Evolutionary conservation across 2,113 vertebrate genomes (phyloP).

Genomic region (Blennius ocellaris): DNA sequence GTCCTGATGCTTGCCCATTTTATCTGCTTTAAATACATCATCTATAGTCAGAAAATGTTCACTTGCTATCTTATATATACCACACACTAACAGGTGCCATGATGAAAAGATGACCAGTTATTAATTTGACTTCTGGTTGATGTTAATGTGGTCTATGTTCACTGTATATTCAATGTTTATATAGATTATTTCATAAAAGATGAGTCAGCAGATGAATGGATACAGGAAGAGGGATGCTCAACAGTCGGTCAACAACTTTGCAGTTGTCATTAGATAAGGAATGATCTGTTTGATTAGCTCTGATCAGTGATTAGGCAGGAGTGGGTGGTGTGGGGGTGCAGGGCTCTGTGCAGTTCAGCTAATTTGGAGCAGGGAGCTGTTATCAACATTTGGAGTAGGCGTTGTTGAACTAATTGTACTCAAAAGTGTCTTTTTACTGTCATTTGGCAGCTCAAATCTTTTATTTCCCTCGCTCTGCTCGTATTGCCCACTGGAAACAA

Average conservation of each 20-base stretch:
- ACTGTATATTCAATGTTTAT: no score
- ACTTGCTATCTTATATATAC: no score
- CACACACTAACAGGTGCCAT: no score
- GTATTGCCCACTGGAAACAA: conserved; percentile 45
- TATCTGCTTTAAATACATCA: no score
- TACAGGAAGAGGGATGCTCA: conserved; percentile 12
- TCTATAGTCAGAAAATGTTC: no score
- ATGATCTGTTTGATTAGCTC: conserved; percentile 62
- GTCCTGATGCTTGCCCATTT: no score
- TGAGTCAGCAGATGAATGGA: conserved; percentile 19
- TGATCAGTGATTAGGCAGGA: conserved; percentile 57
- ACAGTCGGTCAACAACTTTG: conserved; percentile 41
- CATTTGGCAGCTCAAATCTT: conserved; percentile 61
- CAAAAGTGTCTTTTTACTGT: conserved; percentile 61
- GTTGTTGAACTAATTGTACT: conserved; percentile 65
- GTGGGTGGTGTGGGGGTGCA: conserved; percentile 52
- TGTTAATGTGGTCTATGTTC: no score
- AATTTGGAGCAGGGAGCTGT: conserved; percentile 57
- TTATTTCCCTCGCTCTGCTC: conserved; percentile 34
- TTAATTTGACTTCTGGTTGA: no score
- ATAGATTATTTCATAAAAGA: conserved; percentile 7
- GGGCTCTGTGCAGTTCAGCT: conserved; percentile 54
- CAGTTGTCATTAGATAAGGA: conserved; percentile 49
- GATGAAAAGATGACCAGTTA: no score
- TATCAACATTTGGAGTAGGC: conserved; percentile 61